Conservation (phyloP, 2,888 invertebrate genomes). For the Drosophila neotestacea region DNA sequence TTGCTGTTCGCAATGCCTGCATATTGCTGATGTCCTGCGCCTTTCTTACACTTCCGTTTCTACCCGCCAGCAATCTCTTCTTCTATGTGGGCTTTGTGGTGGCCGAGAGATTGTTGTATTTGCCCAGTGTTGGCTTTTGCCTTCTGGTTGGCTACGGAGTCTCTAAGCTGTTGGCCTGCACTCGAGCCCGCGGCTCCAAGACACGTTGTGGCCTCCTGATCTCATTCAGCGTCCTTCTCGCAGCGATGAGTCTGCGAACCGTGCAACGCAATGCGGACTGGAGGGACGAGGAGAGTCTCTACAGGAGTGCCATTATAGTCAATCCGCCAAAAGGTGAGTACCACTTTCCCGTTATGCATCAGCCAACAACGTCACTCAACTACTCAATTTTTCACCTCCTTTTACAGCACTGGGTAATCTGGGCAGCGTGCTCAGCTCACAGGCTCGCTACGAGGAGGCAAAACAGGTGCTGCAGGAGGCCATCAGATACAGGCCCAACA, state of each 20-base stretch:
- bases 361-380: background rate
- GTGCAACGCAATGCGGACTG: constrained; percentile 94
- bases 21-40: constrained; percentile 88
- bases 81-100: constrained; percentile 99
- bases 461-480: constrained; percentile 96
- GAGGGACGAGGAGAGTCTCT: constrained; percentile 96
- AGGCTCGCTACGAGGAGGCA: constrained; percentile 94
- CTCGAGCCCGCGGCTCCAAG: constrained; percentile 81
- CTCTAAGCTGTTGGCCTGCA: constrained; percentile 84
- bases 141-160: constrained; percentile 93
- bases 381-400: background rate
- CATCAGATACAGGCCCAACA: constrained; percentile 95
- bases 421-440: constrained; percentile 96
- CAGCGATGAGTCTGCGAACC: constrained; percentile 91
- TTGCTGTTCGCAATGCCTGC: constrained; percentile 70
- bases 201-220: constrained; percentile 77
- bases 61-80: constrained; percentile 97
- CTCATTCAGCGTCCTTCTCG: constrained; percentile 87
- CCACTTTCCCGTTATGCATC: background rate
- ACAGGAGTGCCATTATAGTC: constrained; percentile 94
- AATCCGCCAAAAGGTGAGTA: constrained; percentile 98
- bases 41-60: constrained; percentile 95
- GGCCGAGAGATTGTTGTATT: constrained; percentile 97
- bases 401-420: constrained; percentile 96
- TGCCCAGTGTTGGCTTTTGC: constrained; percentile 98